Percentiles rank a stretch among this genome's conserved stretches.
Evolutionary conservation across 2,888 invertebrate species (phyloP).

Genomic region (Acleris cristana): DNA sequence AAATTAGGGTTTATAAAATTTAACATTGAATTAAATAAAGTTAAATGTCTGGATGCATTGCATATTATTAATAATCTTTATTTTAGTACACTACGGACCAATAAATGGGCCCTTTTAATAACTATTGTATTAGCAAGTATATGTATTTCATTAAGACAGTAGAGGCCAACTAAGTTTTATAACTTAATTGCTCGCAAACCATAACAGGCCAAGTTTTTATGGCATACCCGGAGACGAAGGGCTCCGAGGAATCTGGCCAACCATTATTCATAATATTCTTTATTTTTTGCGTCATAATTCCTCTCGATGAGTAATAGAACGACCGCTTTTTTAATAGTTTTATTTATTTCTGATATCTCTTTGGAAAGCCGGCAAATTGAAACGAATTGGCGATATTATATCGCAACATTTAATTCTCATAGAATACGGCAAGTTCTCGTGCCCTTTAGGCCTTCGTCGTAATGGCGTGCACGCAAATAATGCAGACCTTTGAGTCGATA

Average conservation of each 20-base stretch:
- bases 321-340: conserved; percentile 54
- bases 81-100: conserved; percentile 8
- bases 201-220: conserved; percentile 78
- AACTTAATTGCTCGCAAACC: conserved; percentile 81
- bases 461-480: conserved; percentile 23
- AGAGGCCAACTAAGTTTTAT: conserved; percentile 74
- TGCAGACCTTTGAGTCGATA: conserved; percentile 22
- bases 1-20: neutral
- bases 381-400: conserved; percentile 28
- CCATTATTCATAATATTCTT: conserved; percentile 54
- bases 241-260: conserved; percentile 59
- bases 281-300: conserved; percentile 69
- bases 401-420: conserved; percentile 10
- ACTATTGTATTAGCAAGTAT: conserved; percentile 63
- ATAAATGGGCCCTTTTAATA: conserved; percentile 61
- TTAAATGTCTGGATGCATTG: conserved; percentile 3
- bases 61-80: conserved; percentile 12
- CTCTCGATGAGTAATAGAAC: conserved; percentile 61
- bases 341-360: conserved; percentile 48
- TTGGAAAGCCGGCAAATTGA: conserved; percentile 43
- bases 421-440: conserved; percentile 8
- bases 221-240: conserved; percentile 59
- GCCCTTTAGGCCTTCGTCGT: conserved; percentile 11
- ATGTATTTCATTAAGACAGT: conserved; percentile 72
- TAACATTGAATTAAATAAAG: neutral